Evolutionary conservation across 2,113 vertebrate genomes (phyloP).

Genomic region (Bambusicola thoracicus): DNA sequence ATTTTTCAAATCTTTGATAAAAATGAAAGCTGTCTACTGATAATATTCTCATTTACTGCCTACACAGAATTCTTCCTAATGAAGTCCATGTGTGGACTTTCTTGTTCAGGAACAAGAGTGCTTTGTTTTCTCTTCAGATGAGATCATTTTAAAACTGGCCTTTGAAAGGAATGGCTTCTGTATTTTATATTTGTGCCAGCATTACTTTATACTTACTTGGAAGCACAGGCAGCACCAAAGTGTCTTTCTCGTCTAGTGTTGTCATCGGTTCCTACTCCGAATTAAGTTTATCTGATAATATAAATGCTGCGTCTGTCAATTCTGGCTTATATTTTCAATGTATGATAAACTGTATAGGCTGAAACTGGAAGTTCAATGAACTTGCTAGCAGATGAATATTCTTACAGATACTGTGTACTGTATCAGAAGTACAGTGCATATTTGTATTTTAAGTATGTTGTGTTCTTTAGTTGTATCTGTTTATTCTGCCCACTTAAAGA

Average conservation of each 20-base stretch:
- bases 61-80: conserved; percentile 55
- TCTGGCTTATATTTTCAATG: neutral
- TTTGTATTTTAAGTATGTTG: neutral
- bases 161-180: neutral
- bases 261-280: neutral
- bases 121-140: conserved; percentile 29
- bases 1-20: conserved; percentile 5
- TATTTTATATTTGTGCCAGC: neutral
- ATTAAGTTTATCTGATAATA: neutral
- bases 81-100: conserved; percentile 44
- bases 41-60: conserved; percentile 24
- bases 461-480: neutral
- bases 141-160: neutral
- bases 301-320: neutral
- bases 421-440: neutral
- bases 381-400: neutral
- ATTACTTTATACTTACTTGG: neutral
- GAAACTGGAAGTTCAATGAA: neutral
- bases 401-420: accelerated
- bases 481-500: neutral
- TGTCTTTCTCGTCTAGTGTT: neutral
- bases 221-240: neutral
- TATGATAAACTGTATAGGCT: neutral
- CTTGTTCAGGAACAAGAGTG: conserved; percentile 43
- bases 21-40: conserved; percentile 34